Evolutionary conservation across 1,140 invertebrate species (phyloP).

Genomic region (Anastrepha ludens): DNA sequence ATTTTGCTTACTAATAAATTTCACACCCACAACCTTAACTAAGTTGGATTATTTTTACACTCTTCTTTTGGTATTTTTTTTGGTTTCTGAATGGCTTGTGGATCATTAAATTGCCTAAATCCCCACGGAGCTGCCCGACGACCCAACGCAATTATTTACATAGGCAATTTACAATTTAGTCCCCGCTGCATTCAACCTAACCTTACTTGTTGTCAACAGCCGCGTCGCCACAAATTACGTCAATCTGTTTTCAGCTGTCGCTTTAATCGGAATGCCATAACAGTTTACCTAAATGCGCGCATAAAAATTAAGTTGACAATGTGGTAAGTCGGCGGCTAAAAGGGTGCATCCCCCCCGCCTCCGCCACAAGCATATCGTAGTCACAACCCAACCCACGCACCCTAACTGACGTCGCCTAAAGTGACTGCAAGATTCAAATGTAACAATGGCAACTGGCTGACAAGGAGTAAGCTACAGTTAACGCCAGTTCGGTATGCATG

Average conservation of each 20-base stretch:
- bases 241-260: not conserved
- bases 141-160: conserved; percentile 28
- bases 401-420: not conserved
- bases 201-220: not conserved
- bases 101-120: not conserved
- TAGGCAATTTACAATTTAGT: conserved; percentile 14
- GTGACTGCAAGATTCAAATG: not conserved
- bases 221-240: not conserved
- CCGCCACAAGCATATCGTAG: not conserved
- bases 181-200: not conserved
- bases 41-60: not conserved
- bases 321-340: conserved; percentile 17
- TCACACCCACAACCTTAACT: not conserved
- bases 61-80: no score
- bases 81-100: not conserved
- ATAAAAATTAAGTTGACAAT: conserved; percentile 28
- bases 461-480: not conserved
- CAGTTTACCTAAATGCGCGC: conserved; percentile 36
- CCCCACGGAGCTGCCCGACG: not conserved
- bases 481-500: conserved; percentile 17
- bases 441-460: not conserved
- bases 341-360: not conserved
- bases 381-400: not conserved
- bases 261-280: conserved; percentile 20
- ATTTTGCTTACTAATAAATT: not conserved